Evolutionary conservation across 2,888 invertebrate genomes (phyloP).

Genomic region (Elysia crispata): DNA sequence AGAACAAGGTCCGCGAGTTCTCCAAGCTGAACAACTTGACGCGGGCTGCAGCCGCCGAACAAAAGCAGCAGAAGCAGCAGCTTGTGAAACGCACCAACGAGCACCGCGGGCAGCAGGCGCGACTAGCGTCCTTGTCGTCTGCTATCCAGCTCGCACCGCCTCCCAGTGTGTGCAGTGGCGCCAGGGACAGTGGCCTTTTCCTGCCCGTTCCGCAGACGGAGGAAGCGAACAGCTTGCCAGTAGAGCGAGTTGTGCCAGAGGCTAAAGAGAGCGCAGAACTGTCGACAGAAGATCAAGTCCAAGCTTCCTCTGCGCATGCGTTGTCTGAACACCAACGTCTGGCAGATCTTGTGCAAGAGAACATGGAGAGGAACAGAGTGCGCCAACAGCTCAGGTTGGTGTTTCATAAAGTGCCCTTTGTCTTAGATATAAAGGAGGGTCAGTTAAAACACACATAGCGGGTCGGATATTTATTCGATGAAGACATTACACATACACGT

Average conservation of each 20-base stretch:
- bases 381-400: constrained; percentile 64
- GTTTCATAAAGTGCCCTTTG: too few relatives aligned
- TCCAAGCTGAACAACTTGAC: constrained; percentile 60
- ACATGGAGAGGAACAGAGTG: constrained; percentile 84
- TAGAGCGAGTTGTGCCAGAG: not conserved
- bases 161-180: not conserved
- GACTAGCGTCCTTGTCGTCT: not conserved
- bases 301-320: not conserved
- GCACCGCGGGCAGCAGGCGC: constrained; percentile 52
- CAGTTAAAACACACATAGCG: too few relatives aligned
- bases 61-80: constrained; percentile 59
- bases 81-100: constrained; percentile 63
- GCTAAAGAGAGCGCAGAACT: not conserved
- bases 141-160: not conserved
- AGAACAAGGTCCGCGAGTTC: constrained; percentile 60
- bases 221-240: not conserved
- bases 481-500: too few relatives aligned
- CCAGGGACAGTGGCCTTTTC: constrained; percentile 22
- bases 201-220: constrained; percentile 47
- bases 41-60: constrained; percentile 54
- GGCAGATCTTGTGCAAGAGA: constrained; percentile 91
- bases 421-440: too few relatives aligned
- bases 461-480: too few relatives aligned
- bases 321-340: constrained; percentile 82
- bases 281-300: not conserved